Conservation (phyloP, 1,140 invertebrate genomes). For the Stegodyphus mimosarum region DNA sequence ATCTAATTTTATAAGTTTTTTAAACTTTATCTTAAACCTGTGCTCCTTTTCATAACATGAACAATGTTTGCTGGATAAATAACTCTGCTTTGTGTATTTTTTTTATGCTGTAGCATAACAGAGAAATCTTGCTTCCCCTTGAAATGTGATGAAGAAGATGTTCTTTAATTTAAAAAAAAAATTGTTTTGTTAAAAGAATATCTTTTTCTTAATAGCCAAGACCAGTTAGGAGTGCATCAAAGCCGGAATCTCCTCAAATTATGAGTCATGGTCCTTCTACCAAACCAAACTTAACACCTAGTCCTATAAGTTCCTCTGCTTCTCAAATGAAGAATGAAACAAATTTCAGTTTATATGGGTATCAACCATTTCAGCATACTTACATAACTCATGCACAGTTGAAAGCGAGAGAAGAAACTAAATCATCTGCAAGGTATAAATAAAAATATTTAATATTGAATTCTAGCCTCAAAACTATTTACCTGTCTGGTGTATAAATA, state of each 20-base stretch:
- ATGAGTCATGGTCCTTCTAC: constrained; percentile 11
- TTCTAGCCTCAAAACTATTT: background rate
- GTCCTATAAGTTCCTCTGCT: constrained; percentile 40
- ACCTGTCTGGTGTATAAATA: background rate
- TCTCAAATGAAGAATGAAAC: constrained; percentile 78
- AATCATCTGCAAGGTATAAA: constrained; percentile 35
- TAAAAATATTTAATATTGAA: background rate
- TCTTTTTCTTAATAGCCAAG: constrained; percentile 9
- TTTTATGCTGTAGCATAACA: too few species aligned
- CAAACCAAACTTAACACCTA: constrained; percentile 45
- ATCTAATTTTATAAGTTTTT: too few species aligned
- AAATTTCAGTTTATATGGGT: constrained; percentile 78
- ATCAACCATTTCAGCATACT: constrained; percentile 75
- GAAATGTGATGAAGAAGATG: too few species aligned
- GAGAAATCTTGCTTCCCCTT: too few species aligned
- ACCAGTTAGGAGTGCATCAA: constrained; percentile 12
- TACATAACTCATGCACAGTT: constrained; percentile 71
- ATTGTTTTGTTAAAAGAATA: background rate
- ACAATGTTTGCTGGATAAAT: too few species aligned
- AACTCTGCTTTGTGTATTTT: too few species aligned
- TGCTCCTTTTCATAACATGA: too few species aligned
- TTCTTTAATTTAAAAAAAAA: background rate
- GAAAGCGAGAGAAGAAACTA: constrained; percentile 62
- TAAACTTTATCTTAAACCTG: too few species aligned
- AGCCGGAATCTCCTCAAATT: constrained; percentile 19